Percentiles rank a stretch among this genome's conserved stretches.
Conservation (phyloP, 1,140 invertebrate species). For the Bombus waltoni region DNA sequence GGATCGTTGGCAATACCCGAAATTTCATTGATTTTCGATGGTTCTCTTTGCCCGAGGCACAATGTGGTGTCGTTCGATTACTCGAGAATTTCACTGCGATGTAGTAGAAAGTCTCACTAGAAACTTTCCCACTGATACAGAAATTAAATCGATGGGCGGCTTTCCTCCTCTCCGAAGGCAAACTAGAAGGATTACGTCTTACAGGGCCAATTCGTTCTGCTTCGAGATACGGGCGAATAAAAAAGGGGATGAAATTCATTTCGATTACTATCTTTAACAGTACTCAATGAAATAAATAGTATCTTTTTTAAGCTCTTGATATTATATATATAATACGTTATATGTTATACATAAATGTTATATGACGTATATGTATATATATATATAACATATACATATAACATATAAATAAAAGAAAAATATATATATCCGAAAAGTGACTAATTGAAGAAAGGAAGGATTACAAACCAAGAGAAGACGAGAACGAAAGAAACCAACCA, state of each 20-base stretch:
- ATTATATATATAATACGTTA: too few relatives aligned
- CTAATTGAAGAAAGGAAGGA: background rate
- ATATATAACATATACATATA: too few relatives aligned
- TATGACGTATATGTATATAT: too few relatives aligned
- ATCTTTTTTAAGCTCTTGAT: too few relatives aligned
- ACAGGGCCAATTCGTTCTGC: background rate
- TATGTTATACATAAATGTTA: too few relatives aligned
- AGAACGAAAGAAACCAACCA: slow-evolving; percentile 30
- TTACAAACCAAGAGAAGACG: background rate
- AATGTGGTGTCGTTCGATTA: background rate
- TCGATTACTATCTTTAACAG: too few relatives aligned
- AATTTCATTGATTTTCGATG: background rate
- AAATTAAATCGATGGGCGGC: background rate
- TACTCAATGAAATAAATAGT: too few relatives aligned
- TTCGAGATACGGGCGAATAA: too few relatives aligned
- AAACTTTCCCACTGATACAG: background rate
- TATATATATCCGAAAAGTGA: background rate
- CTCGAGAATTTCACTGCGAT: background rate
- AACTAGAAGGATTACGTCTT: background rate
- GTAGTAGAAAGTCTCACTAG: too few relatives aligned
- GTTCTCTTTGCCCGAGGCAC: background rate
- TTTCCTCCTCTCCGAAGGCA: background rate
- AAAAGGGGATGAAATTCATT: too few relatives aligned
- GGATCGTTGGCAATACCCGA: background rate
- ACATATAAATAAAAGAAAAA: too few relatives aligned